These are phyloP conservation scores for Sarcophaga caerulescens DNA, from an alignment of 2,888 invertebrate species.

Conservation along the genomic window DNA sequence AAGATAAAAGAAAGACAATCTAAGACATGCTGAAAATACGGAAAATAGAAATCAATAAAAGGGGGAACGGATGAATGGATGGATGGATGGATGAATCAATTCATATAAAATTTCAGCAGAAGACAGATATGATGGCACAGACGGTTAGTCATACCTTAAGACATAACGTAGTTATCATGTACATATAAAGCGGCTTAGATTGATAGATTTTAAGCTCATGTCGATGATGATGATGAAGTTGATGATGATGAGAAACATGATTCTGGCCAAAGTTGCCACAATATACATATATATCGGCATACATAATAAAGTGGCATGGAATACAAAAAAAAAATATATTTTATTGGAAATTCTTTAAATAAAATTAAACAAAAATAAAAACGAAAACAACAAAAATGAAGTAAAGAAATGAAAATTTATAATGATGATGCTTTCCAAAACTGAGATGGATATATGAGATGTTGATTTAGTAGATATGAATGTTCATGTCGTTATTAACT, in stretches of 20 bases:
- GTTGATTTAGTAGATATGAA: background rate
- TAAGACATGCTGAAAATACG: slow-evolving; percentile 28
- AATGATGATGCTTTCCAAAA: slow-evolving; percentile 56
- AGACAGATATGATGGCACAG: background rate
- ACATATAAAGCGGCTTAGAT: slow-evolving; percentile 49
- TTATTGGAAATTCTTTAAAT: background rate
- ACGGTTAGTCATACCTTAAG: slow-evolving; percentile 5
- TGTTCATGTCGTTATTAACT: slow-evolving; percentile 24
- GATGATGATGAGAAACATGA: slow-evolving; percentile 23
- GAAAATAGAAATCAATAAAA: slow-evolving; percentile 7
- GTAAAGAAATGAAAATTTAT: background rate
- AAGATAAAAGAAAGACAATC: slow-evolving; percentile 20
- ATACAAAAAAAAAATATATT: too few relatives aligned
- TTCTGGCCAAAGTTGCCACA: slow-evolving; percentile 1
- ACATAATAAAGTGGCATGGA: background rate
- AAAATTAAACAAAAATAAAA: background rate
- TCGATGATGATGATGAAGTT: slow-evolving; percentile 40
- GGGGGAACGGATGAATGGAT: slow-evolving; percentile 5
- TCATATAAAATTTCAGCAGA: background rate
- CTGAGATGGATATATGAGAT: background rate
- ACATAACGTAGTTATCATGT: background rate
- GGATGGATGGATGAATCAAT: slow-evolving; percentile 2
- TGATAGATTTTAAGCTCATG: slow-evolving; percentile 39
- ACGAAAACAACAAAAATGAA: background rate
- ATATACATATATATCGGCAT: background rate